These are phyloP conservation scores for Dyspetes luteomarginatus DNA, from an alignment of 2,888 invertebrate genomes.

Conservation along the genomic window DNA sequence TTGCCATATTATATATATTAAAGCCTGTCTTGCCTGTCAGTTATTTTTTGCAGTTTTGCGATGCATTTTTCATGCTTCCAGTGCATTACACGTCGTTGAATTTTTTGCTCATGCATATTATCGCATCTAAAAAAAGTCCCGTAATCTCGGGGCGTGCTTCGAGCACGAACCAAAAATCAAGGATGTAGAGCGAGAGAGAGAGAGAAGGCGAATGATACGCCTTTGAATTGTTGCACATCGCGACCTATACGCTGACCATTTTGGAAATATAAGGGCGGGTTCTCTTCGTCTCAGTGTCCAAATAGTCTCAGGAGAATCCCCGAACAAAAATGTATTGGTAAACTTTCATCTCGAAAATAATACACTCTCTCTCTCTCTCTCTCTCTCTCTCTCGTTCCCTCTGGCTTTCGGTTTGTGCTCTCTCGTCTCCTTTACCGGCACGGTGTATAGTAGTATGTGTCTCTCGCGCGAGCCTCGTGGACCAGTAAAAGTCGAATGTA, in stretches of 20 bases:
- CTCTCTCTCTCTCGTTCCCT: slow-evolving; percentile 22
- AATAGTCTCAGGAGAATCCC: slow-evolving; percentile 43
- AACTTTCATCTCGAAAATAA: slow-evolving; percentile 29
- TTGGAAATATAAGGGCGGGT: slow-evolving; percentile 65
- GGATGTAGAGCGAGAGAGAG: background rate
- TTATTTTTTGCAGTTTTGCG: slow-evolving; percentile 25
- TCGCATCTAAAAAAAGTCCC: slow-evolving; percentile 41
- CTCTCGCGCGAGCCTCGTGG: slow-evolving; percentile 54
- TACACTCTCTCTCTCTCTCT: slow-evolving; percentile 12
- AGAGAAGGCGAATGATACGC: background rate
- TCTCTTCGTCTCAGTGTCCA: slow-evolving; percentile 12
- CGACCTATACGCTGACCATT: slow-evolving; percentile 68
- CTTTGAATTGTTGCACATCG: slow-evolving; percentile 55
- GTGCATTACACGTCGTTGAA: slow-evolving; percentile 17
- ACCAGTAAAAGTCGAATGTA: slow-evolving; percentile 78
- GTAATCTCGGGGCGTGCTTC: slow-evolving; percentile 37
- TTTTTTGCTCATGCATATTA: slow-evolving; percentile 23
- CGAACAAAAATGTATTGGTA: slow-evolving; percentile 51
- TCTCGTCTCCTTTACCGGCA: slow-evolving; percentile 17
- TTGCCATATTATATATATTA: slow-evolving; percentile 15
- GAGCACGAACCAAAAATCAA: background rate
- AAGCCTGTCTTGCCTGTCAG: background rate
- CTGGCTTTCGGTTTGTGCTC: slow-evolving; percentile 28
- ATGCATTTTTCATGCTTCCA: slow-evolving; percentile 46
- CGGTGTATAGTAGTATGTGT: slow-evolving; percentile 49